phyloP scores from a whole-genome alignment of 64 coral and sea anemone species.

The Hydrozoanthus tunicans region DNA sequence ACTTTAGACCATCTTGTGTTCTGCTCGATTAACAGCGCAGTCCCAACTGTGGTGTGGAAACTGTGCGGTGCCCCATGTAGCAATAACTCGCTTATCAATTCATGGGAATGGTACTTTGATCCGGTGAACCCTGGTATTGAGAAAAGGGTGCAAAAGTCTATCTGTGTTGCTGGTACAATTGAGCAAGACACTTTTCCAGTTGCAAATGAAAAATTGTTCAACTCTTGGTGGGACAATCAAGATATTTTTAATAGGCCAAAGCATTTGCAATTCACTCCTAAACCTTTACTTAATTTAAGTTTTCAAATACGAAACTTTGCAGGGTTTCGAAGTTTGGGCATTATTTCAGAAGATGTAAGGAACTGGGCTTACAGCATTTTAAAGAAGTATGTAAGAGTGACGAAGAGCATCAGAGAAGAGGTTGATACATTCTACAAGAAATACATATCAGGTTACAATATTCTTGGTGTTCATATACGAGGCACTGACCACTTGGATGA shows the following conservation, averaged over 20 bases:
- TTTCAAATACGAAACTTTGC: slow-evolving; percentile 50
- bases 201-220: slow-evolving; percentile 9
- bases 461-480: slow-evolving; percentile 82
- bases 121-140: slow-evolving; percentile 69
- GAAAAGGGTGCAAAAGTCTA: slow-evolving; percentile 45
- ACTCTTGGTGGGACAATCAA: slow-evolving; percentile 15
- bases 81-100: slow-evolving; percentile 53
- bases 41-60: slow-evolving; percentile 67
- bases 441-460: slow-evolving; percentile 30
- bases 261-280: slow-evolving; percentile 13
- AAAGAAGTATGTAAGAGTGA: slow-evolving; percentile 45
- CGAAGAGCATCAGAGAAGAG: slow-evolving; percentile 8
- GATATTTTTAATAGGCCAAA: neutral
- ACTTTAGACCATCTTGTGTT: slow-evolving; percentile 64
- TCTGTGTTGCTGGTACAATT: slow-evolving; percentile 48
- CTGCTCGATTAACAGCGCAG: slow-evolving; percentile 57
- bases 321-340: neutral
- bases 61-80: slow-evolving; percentile 66
- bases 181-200: slow-evolving; percentile 11
- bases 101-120: slow-evolving; percentile 90
- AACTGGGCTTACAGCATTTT: slow-evolving; percentile 58
- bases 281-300: slow-evolving; percentile 50
- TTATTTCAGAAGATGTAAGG: slow-evolving; percentile 52
- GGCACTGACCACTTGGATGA: slow-evolving; percentile 74
- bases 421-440: slow-evolving; percentile 54